Evolutionary conservation across 2,888 invertebrate genomes (phyloP).

Genomic region (Metacarcinus magister): DNA sequence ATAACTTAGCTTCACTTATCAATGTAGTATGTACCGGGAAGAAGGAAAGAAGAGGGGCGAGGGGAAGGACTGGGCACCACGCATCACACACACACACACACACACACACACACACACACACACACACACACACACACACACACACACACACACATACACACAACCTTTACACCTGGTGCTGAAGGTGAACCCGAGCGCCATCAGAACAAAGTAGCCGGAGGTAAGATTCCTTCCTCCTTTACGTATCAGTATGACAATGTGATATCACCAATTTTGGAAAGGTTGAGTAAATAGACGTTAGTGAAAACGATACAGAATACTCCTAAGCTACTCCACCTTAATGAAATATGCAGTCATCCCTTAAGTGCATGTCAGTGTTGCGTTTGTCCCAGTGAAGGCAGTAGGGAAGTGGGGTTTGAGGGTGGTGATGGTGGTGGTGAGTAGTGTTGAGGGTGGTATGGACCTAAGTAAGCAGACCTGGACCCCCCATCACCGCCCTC

Average conservation of each 20-base stretch:
- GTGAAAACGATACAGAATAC: background rate
- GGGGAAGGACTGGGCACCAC: background rate
- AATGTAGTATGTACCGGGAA: background rate
- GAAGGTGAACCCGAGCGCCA: background rate
- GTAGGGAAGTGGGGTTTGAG: background rate
- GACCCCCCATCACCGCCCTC: background rate
- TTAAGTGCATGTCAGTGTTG: conserved; percentile 33
- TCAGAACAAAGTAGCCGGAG: background rate
- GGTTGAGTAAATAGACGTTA: background rate
- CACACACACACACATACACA: background rate
- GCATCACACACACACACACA: too few relatives aligned
- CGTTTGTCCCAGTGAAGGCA: background rate
- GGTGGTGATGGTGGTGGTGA: conserved; percentile 5
- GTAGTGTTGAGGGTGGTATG: background rate
- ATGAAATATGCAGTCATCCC: conserved; percentile 27
- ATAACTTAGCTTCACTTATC: background rate
- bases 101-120: background rate
- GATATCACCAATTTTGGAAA: background rate
- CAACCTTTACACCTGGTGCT: background rate
- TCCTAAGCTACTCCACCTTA: background rate
- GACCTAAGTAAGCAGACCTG: background rate
- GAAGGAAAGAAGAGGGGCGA: background rate
- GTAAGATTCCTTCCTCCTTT: background rate
- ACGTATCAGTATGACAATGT: background rate
- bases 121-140: conserved; percentile 9